A percentile compares a stretch with the other conserved stretches of the same genome.
These are phyloP conservation scores for Colossoma macropomum DNA, from an alignment of 2,113 vertebrate species.

Conservation along the genomic window DNA sequence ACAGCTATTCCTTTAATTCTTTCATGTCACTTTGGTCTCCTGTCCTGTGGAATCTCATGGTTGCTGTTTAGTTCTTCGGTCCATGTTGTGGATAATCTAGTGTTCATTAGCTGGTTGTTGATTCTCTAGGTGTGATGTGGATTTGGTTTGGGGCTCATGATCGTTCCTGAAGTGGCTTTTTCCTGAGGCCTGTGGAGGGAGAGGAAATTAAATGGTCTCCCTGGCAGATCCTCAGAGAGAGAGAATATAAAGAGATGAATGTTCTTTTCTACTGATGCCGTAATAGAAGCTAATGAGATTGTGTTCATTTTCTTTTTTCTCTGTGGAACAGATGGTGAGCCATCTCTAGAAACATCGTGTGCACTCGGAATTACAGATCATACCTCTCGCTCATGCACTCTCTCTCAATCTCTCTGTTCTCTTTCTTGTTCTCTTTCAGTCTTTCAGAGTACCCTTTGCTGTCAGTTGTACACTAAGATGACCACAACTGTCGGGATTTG, in stretches of 20 bases:
- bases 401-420: neutral
- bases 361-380: conserved; percentile 20
- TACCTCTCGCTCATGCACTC: conserved; percentile 1
- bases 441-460: no score
- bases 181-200: neutral
- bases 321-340: conserved; percentile 50
- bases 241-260: conserved; percentile 19
- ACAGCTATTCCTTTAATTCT: no score
- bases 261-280: neutral
- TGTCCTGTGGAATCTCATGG: neutral
- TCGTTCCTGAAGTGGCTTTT: neutral
- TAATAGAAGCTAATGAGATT: conserved; percentile 41
- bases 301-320: conserved; percentile 19
- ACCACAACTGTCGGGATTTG: no score
- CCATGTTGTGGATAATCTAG: neutral
- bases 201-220: conserved; percentile 29
- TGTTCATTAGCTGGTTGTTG: conserved; percentile 27
- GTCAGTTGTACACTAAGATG: no score
- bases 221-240: neutral
- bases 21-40: neutral
- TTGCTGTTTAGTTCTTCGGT: neutral
- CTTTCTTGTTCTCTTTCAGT: no score
- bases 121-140: conserved; percentile 24
- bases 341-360: conserved; percentile 42
- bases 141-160: conserved; percentile 3